Percentiles rank a stretch among this genome's conserved stretches.
Conservation (phyloP, 2,888 invertebrate genomes). For the Nasonia oneida region DNA sequence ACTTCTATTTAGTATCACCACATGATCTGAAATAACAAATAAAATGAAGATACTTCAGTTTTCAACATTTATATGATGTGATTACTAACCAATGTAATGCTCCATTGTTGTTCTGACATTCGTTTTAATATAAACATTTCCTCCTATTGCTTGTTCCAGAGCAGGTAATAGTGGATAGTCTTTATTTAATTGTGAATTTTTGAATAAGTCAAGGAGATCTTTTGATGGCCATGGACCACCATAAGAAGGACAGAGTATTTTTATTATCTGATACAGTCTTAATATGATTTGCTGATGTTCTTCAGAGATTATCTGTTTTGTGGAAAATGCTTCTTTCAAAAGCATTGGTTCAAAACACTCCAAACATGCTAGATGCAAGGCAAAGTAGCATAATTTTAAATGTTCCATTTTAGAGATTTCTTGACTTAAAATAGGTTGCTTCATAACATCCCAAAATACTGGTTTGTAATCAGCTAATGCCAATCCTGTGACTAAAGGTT, state of each 20-base stretch:
- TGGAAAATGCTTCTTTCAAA: slow-evolving; percentile 80
- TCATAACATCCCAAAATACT: slow-evolving; percentile 81
- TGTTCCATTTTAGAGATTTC: slow-evolving; percentile 65
- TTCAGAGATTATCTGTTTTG: slow-evolving; percentile 47
- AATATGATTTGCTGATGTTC: slow-evolving; percentile 73
- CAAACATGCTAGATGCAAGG: slow-evolving; percentile 82
- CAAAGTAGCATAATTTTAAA: slow-evolving; percentile 80
- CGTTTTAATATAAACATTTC: slow-evolving; percentile 81
- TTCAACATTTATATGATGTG: background rate
- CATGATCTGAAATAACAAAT: slow-evolving; percentile 79
- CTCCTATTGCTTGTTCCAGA: slow-evolving; percentile 82
- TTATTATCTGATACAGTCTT: slow-evolving; percentile 82
- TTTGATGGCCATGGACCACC: slow-evolving; percentile 79
- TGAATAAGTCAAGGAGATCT: slow-evolving; percentile 77
- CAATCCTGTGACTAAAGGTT: slow-evolving; percentile 81
- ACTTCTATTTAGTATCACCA: slow-evolving; percentile 80
- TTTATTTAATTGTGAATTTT: slow-evolving; percentile 74
- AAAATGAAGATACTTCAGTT: slow-evolving; percentile 32
- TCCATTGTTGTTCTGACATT: slow-evolving; percentile 82
- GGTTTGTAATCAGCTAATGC: slow-evolving; percentile 84
- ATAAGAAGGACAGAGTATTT: slow-evolving; percentile 79
- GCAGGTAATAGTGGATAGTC: slow-evolving; percentile 80
- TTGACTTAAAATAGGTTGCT: slow-evolving; percentile 78
- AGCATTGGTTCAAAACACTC: slow-evolving; percentile 82
- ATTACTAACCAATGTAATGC: slow-evolving; percentile 81